Base-by-base conservation (phyloP, 2,113 vertebrate species). In the Vombatus ursinus region DNA sequence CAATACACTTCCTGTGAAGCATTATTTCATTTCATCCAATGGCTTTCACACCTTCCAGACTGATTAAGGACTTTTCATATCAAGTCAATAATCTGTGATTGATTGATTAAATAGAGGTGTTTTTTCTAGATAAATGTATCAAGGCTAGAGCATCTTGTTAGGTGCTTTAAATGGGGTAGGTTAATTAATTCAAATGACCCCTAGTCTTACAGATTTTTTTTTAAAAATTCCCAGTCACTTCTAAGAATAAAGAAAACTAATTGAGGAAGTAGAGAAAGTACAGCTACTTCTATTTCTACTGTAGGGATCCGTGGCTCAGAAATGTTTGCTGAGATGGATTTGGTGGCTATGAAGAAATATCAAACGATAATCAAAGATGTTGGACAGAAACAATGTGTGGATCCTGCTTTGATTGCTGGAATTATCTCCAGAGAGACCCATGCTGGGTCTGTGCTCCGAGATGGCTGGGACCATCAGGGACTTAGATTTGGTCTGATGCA, bases 401-500 rank as follows among this genome's bases (percentile, higher is more conserved):
- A 98, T 94, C 97, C 98, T 5, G 98, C 98, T 12, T 14, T 99
- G 91, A 98, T 98, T 9, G 98, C 98, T 14, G 98, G 91, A 16
- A 97, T 99, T 77, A 98, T 98, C 54, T 99, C 99, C 93, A 97
- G 99, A 94, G 99, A 99, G 96, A 98, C 98, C 0, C 98, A 98
- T 0, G 98, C 98, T 2, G 98, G 99, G 49, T 50, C 92, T 0
- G 52, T 31, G 31, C 97, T 99, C 37, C 1, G 91, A 2, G 5
- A 98, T 0, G 93, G 98, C 54, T 98, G 98, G 98, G 98, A 98
- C 26, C 97, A 99, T 95, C 50, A 93, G 0, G 96, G 98, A 26
- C 98, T 98, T 51, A 98, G 28, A 19, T 99, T 99, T 92, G 98
- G 98, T 9, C 96, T 99, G 96, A 99, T 99, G 98, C 98, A 99